phyloP scores from a whole-genome alignment of 2,113 vertebrate species.

The Donacobius atricapilla region DNA sequence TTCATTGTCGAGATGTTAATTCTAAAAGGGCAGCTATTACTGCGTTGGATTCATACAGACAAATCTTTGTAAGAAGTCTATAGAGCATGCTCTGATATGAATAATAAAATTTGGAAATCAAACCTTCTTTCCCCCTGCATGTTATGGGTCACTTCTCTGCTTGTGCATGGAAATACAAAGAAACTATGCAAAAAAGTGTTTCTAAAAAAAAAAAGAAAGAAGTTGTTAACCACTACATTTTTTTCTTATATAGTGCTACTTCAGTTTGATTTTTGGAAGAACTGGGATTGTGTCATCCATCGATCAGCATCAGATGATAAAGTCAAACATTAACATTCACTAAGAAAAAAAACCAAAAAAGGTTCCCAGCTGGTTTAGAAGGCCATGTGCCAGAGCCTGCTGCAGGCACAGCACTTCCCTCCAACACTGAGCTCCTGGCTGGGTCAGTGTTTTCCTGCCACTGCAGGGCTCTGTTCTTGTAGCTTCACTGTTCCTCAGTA shows the following conservation, averaged over 20 bases:
- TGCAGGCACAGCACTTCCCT: background rate
- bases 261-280: background rate
- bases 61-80: background rate
- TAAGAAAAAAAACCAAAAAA: too few species aligned
- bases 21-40: background rate
- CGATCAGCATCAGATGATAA: background rate
- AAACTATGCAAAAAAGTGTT: background rate
- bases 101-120: slow-evolving; percentile 5
- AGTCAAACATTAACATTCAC: background rate
- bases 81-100: slow-evolving; percentile 43
- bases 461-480: background rate
- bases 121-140: background rate
- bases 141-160: background rate
- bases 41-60: background rate
- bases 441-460: background rate
- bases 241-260: background rate
- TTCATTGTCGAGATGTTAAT: background rate
- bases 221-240: background rate
- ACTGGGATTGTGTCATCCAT: background rate
- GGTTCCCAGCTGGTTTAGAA: background rate
- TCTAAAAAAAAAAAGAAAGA: background rate
- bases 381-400: background rate
- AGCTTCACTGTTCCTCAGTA: background rate
- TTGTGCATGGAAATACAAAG: background rate
- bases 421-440: fast-evolving